A percentile compares a stretch with the other conserved stretches of the same genome.
Evolutionary conservation across 2,888 invertebrate genomes (phyloP).

Genomic region (Coleophora flavipennella): DNA sequence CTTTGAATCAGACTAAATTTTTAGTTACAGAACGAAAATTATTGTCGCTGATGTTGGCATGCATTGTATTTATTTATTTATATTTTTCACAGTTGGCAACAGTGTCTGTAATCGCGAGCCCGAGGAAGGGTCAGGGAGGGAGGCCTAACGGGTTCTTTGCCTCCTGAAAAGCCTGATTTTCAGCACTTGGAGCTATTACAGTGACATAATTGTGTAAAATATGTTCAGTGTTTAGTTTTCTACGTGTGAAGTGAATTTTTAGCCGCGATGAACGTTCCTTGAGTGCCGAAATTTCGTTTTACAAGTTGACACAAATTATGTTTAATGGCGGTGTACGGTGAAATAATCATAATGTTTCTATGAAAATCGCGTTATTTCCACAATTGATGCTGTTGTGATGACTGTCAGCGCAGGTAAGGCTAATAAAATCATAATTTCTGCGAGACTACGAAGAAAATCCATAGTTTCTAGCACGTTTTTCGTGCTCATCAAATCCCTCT

Average conservation of each 20-base stretch:
- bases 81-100: conserved; percentile 40
- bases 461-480: no score
- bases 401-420: conserved; percentile 39
- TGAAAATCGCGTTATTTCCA: conserved; percentile 31
- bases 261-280: conserved; percentile 19
- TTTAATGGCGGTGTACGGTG: conserved; percentile 48
- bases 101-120: conserved; percentile 38
- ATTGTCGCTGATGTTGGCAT: conserved; percentile 7
- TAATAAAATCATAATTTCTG: background rate
- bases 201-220: conserved; percentile 47
- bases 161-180: conserved; percentile 33
- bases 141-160: conserved; percentile 37
- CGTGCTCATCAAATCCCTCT: no score
- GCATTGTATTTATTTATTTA: conserved; percentile 50
- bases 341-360: conserved; percentile 47
- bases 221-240: conserved; percentile 24
- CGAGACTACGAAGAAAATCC: no score
- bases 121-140: no score
- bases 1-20: no score
- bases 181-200: conserved; percentile 41
- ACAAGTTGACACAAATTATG: conserved; percentile 36
- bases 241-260: conserved; percentile 21
- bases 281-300: conserved; percentile 35
- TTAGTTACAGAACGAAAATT: background rate
- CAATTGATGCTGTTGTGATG: conserved; percentile 41